Conservation (phyloP, 1,140 invertebrate species). For the Steinernema feltiae region DNA sequence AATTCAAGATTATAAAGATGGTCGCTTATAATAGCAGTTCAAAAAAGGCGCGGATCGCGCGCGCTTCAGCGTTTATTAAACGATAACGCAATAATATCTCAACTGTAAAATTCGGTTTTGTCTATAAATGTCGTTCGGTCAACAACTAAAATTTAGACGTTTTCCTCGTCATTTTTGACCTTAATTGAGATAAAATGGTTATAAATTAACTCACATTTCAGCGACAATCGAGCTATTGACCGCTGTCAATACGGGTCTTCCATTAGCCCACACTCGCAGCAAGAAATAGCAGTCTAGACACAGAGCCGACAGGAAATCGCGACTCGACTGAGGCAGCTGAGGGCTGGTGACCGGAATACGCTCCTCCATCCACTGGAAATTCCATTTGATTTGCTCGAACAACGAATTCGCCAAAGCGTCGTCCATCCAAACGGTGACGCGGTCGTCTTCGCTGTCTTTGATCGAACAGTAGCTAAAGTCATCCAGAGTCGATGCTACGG, state of each 20-base stretch:
- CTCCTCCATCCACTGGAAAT: conserved; percentile 41
- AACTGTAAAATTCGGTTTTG: no score
- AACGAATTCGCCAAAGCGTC: conserved; percentile 40
- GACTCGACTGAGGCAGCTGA: conserved; percentile 46
- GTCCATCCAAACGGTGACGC: conserved; percentile 50
- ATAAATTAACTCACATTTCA: conserved; percentile 48
- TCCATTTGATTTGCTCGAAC: conserved; percentile 33
- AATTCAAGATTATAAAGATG: no score
- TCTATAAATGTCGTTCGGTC: no score
- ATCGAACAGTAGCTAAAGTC: conserved; percentile 24
- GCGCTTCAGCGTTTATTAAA: no score
- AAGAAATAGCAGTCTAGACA: conserved; percentile 54
- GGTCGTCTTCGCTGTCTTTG: conserved; percentile 36
- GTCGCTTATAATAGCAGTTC: no score
- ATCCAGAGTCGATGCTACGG: not conserved
- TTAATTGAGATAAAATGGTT: no score
- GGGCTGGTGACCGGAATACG: conserved; percentile 48
- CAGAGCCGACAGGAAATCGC: conserved; percentile 52
- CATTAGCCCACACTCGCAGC: conserved; percentile 50
- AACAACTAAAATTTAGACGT: no score
- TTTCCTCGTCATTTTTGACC: no score
- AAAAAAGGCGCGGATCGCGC: no score
- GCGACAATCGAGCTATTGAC: conserved; percentile 45
- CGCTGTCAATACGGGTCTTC: conserved; percentile 40
- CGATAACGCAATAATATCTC: no score